Conservation (phyloP, 2,113 vertebrate species). For the Mirza zaza region DNA sequence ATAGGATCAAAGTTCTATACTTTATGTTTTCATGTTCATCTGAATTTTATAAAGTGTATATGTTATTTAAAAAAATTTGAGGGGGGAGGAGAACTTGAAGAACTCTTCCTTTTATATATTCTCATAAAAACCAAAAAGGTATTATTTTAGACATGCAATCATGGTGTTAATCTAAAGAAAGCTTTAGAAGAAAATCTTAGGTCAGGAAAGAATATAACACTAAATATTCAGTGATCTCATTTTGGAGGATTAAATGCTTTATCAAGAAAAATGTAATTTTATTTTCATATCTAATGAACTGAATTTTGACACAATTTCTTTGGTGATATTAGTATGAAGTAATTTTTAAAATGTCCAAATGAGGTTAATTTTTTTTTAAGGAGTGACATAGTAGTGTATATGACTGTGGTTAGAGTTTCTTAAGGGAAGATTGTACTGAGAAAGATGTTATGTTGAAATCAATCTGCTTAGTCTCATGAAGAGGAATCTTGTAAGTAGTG, state of each 20-base stretch:
- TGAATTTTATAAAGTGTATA: neutral
- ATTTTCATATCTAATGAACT: neutral
- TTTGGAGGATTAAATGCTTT: neutral
- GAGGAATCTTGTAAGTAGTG: neutral
- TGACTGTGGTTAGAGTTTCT: neutral
- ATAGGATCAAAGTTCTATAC: neutral
- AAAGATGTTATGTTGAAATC: neutral
- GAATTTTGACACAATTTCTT: neutral
- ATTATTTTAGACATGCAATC: neutral
- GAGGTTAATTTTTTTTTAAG: neutral
- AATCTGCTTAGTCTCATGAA: constrained; percentile 14
- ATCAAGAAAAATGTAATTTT: neutral
- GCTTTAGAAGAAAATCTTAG: neutral
- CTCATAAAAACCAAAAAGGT: neutral
- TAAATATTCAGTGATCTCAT: neutral
- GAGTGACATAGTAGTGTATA: neutral
- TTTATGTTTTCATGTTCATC: neutral
- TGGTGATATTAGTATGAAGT: neutral
- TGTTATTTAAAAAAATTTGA: neutral
- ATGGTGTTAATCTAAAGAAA: neutral
- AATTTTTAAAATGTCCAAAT: neutral
- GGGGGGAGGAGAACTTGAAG: neutral
- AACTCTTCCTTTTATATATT: neutral
- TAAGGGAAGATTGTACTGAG: neutral
- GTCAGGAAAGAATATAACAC: neutral